Percentiles rank a stretch among this genome's conserved stretches.
Conservation (phyloP, 2,888 invertebrate species). For the Plebejus anna region DNA sequence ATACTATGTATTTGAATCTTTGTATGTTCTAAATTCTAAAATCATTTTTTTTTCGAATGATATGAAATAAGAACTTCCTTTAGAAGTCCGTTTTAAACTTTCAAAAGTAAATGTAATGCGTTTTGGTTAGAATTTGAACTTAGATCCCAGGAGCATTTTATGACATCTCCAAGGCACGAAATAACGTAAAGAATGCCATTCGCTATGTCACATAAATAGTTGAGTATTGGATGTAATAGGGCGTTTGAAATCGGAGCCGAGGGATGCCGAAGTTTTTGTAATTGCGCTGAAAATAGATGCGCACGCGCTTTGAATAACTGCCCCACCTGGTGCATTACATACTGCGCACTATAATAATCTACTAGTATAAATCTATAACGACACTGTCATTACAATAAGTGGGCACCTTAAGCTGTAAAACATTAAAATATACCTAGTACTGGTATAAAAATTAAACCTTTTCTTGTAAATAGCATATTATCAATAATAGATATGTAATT, state of each 20-base stretch:
- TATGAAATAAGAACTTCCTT: not conserved
- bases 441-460: not conserved
- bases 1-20: not conserved
- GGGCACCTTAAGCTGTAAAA: too few species aligned
- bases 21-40: not conserved
- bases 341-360: constrained; percentile 28
- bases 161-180: constrained; percentile 2
- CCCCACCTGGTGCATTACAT: constrained; percentile 51
- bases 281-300: constrained; percentile 69
- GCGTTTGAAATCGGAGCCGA: constrained; percentile 60
- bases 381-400: too few species aligned
- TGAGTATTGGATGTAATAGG: constrained; percentile 30
- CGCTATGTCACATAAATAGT: constrained; percentile 36
- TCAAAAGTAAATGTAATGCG: not conserved
- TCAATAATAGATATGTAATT: too few species aligned
- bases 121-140: not conserved
- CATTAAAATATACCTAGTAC: too few species aligned
- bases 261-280: constrained; percentile 56
- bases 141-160: not conserved
- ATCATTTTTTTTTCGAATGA: not conserved
- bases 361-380: not conserved
- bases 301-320: constrained; percentile 45
- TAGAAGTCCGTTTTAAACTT: too few species aligned
- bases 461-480: too few species aligned
- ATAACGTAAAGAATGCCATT: constrained; percentile 32